phyloP scores from a whole-genome alignment of 2,888 invertebrate genomes.

The Syritta pipiens region DNA sequence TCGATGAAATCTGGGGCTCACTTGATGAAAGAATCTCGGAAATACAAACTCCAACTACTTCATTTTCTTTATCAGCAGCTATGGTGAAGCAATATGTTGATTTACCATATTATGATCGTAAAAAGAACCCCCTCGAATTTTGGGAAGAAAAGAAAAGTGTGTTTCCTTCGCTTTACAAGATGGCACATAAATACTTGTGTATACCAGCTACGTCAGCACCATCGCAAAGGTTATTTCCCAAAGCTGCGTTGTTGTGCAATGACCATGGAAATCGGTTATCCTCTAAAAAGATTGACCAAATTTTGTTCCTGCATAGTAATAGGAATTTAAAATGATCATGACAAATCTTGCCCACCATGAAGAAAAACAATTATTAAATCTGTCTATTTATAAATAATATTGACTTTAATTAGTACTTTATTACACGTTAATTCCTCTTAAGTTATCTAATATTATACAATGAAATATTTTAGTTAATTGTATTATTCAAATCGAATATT shows the following conservation, averaged over 20 bases:
- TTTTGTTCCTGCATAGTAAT: conserved; percentile 12
- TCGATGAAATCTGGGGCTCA: conserved; percentile 13
- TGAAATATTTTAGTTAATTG: conserved; percentile 50
- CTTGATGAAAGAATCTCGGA: conserved; percentile 9
- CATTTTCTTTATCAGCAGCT: background rate
- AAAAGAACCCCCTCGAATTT: background rate
- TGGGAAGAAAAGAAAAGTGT: conserved; percentile 10
- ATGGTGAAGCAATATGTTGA: conserved; percentile 21
- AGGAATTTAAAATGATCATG: too few species aligned
- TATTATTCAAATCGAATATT: conserved; percentile 53
- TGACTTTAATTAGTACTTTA: conserved; percentile 65
- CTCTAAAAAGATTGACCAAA: conserved; percentile 18
- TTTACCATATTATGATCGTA: conserved; percentile 1
- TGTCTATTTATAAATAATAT: conserved; percentile 63
- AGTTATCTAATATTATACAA: conserved; percentile 62
- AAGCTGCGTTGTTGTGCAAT: conserved; percentile 10
- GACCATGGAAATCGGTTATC: conserved; percentile 15
- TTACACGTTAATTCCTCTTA: conserved; percentile 57
- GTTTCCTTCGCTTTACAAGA: conserved; percentile 5
- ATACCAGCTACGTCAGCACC: conserved; percentile 31
- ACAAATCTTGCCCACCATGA: background rate
- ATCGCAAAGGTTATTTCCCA: conserved; percentile 26
- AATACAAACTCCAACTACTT: background rate
- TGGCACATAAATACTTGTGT: conserved; percentile 7
- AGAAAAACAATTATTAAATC: conserved; percentile 2